phyloP scores from a whole-genome alignment of 2,797 vertebrate genomes.

The Sebastes diaconus region DNA sequence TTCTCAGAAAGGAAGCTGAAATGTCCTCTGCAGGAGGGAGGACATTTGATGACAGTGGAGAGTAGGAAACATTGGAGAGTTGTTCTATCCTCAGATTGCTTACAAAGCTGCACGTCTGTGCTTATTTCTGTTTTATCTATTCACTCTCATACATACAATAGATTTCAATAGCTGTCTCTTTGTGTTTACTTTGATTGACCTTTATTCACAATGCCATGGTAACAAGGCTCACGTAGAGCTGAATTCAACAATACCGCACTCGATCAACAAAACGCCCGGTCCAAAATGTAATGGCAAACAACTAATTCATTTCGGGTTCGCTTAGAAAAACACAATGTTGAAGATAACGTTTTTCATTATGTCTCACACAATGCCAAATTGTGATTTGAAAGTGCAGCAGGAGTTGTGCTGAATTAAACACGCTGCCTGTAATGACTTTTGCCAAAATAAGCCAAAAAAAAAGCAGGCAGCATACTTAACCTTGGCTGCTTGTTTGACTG shows the following conservation, averaged over 20 bases:
- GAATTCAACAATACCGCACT: neutral
- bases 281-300: conserved; percentile 1
- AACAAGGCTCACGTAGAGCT: neutral
- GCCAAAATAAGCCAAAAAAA: conserved; percentile 31
- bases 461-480: conserved; percentile 39
- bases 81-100: neutral
- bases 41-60: neutral
- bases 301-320: neutral
- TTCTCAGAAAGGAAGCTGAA: neutral
- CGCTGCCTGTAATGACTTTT: conserved; percentile 33
- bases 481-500: conserved; percentile 43
- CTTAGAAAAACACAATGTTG: neutral
- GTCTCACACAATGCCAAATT: neutral
- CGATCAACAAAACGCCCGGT: neutral
- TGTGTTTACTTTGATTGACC: neutral
- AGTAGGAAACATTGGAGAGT: neutral
- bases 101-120: neutral
- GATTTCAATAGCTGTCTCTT: neutral
- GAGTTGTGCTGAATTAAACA: conserved; percentile 29
- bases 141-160: neutral
- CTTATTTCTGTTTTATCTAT: neutral
- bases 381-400: conserved; percentile 8
- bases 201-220: neutral
- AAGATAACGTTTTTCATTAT: conserved; percentile 15
- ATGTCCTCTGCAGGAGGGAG: neutral